These are phyloP conservation scores for Euschistus heros DNA, from an alignment of 1,140 invertebrate species.

Conservation along the genomic window DNA sequence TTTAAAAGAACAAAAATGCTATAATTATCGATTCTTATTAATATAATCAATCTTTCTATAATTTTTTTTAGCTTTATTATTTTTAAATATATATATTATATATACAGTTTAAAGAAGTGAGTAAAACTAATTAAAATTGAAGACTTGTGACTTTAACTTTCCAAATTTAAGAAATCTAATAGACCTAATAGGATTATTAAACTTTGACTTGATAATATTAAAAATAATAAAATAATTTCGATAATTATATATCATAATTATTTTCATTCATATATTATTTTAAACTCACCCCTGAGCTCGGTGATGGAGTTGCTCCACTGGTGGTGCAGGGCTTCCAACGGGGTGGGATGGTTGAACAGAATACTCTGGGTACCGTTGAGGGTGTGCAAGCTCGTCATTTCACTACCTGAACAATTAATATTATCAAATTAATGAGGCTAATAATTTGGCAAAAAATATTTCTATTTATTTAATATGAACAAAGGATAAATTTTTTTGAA, in stretches of 20 bases:
- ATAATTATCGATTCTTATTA: no score
- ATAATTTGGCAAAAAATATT: no score
- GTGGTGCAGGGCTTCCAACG: constrained; percentile 28
- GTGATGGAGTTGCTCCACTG: constrained; percentile 31
- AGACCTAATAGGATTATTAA: not conserved
- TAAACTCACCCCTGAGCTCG: constrained; percentile 30
- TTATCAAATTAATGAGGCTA: no score
- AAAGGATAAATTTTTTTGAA: no score
- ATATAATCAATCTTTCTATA: no score
- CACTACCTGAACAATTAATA: constrained; percentile 25
- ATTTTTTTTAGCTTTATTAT: no score
- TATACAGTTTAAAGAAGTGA: no score
- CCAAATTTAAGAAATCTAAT: not conserved
- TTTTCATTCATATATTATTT: not conserved
- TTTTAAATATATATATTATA: no score
- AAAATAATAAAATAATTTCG: not conserved
- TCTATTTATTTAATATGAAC: no score
- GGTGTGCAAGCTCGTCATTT: constrained; percentile 23
- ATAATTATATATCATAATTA: not conserved
- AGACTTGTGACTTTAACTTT: no score
- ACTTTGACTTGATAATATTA: not conserved
- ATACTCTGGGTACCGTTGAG: constrained; percentile 22
- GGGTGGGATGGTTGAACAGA: constrained; percentile 26
- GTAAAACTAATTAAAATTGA: no score
- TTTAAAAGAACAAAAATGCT: no score